Percentiles rank a stretch among this genome's conserved stretches.
Conservation (phyloP, 2,113 vertebrate species). For the Planiliza haematocheilus region DNA sequence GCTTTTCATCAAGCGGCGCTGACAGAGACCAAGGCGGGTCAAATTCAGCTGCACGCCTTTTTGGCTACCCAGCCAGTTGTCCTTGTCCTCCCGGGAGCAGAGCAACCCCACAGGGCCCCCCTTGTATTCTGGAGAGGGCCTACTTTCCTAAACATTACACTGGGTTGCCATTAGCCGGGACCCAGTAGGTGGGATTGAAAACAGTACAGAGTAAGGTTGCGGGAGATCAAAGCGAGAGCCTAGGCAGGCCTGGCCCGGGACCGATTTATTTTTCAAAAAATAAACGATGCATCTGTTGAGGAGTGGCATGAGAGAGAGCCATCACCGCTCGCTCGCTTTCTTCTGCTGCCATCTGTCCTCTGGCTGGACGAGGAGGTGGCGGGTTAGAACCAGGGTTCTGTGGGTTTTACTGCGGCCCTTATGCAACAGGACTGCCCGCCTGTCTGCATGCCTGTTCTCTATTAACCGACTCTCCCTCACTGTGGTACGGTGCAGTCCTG, state of each 20-base stretch:
- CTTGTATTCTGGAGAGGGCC: not conserved
- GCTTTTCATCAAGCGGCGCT: conserved; percentile 37
- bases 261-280: conserved; percentile 71
- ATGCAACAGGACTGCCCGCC: conserved; percentile 61
- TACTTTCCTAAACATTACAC: conserved; percentile 50
- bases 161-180: conserved; percentile 49
- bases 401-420: conserved; percentile 40
- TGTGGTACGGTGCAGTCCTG: conserved; percentile 25
- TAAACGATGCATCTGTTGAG: conserved; percentile 67
- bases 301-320: conserved; percentile 39
- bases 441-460: conserved; percentile 59
- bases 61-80: conserved; percentile 3
- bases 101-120: conserved; percentile 5
- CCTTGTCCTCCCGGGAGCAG: conserved; percentile 17
- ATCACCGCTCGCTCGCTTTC: conserved; percentile 47
- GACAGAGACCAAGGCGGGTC: conserved; percentile 7
- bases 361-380: conserved; percentile 33
- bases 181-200: conserved; percentile 57
- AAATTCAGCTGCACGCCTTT: not conserved
- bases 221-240: conserved; percentile 59
- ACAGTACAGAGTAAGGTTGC: conserved; percentile 22
- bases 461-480: conserved; percentile 53
- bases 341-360: conserved; percentile 70
- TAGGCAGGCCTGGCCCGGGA: conserved; percentile 27
- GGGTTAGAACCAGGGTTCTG: conserved; percentile 54